Conservation (phyloP, 2,113 vertebrate genomes). For the Sitta europaea region DNA sequence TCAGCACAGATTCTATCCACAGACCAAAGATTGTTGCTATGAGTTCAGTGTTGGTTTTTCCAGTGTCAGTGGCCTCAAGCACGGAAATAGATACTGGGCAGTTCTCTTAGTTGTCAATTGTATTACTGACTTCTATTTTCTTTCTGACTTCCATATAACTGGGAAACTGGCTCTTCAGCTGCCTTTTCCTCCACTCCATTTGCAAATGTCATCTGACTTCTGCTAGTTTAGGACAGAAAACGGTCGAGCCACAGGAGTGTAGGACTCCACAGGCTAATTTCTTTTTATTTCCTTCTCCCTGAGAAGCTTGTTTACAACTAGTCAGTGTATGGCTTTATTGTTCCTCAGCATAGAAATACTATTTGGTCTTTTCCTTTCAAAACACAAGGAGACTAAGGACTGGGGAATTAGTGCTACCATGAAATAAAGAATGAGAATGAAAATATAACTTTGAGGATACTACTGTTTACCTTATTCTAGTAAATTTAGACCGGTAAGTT, state of each 20-base stretch:
- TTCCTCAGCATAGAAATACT: neutral
- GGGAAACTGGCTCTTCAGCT: neutral
- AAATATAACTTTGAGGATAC: neutral
- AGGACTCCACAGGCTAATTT: neutral
- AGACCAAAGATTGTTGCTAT: neutral
- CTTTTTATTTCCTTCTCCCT: neutral
- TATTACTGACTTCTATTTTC: neutral
- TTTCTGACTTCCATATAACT: neutral
- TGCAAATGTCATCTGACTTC: neutral
- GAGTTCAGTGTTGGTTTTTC: neutral
- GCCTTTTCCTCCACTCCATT: neutral
- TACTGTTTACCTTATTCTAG: neutral
- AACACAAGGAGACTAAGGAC: neutral
- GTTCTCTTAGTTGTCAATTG: neutral
- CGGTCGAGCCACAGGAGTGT: neutral
- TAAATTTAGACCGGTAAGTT: neutral
- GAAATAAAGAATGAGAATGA: neutral
- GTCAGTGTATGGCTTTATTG: accelerated
- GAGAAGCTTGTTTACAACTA: neutral
- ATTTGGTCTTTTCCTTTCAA: neutral
- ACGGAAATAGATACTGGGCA: neutral
- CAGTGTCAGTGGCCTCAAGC: neutral
- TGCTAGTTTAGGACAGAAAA: neutral
- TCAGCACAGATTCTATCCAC: neutral
- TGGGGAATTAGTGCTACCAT: neutral